Base-by-base conservation (phyloP, 2,888 invertebrate genomes). In the Bembecia ichneumoniformis region DNA sequence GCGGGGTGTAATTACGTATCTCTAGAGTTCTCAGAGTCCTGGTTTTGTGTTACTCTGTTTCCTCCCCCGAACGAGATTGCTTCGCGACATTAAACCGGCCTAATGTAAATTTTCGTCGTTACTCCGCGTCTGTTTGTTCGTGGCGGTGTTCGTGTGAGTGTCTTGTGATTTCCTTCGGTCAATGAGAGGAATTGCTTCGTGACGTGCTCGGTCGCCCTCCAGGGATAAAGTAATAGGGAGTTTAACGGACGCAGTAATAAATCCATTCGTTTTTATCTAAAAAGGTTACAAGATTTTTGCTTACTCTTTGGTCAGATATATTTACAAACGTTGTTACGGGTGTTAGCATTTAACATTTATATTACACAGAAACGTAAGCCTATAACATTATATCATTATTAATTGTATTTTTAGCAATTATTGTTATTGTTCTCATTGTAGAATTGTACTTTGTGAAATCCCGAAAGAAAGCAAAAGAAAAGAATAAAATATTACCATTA, bases 41-140 rank as follows among this genome's bases (percentile, higher is more conserved):
- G 81, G 84, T 64, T 55, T 62, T 49, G 53, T 52, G 63, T 64
- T 62, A 63, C 66, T 65, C 72, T 66, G 77, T 74, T 79, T 80
- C 80, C 82, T 77, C 66, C 64, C 66, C 65, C 71, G 71, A 84
- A 84, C 78, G 82, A 84, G 82, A 84, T 84, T 82, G 82, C 79
- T 68, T 68, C 77, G 78, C 78, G 80, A 84, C 82, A 84, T 86
- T 87, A 84, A 80, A 77, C 82, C 74, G 63, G 69, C 73, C 77
- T 75, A 75, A 84, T 84, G 82, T 83, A 84, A 82, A 83, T 83
- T 82, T 82, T 77, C 77, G 70, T 74, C 74, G 76, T 80, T 75
- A 74, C 66, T 63, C 62, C 63, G 58, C 69, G 72, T 74, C 72
- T 82, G 77, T 77, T 77, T 73, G 77, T 76, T 70, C 68, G 66